These are phyloP conservation scores for Coregonus sp. DNA, from an alignment of 2,797 vertebrate species.

Conservation along the genomic window DNA sequence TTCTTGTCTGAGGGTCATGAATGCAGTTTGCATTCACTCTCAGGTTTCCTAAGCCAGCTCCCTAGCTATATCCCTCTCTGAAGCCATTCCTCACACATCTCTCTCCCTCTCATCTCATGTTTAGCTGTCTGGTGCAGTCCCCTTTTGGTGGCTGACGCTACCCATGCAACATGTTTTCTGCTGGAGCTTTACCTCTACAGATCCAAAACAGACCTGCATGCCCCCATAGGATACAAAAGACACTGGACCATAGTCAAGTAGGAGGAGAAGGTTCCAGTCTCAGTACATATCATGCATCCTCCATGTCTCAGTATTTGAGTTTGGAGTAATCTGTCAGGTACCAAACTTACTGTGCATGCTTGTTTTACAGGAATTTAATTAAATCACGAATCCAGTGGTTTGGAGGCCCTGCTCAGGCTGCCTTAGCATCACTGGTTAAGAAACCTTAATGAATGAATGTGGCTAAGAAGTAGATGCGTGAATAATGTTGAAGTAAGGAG, in stretches of 20 bases:
- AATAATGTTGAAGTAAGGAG: conserved; percentile 4
- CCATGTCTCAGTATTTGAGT: not conserved
- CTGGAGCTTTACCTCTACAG: not conserved
- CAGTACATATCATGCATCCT: not conserved
- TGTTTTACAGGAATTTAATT: too few relatives aligned
- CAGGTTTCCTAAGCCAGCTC: conserved; percentile 50
- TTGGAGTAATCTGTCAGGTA: not conserved
- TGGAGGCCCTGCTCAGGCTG: conserved; percentile 5
- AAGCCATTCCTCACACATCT: not conserved
- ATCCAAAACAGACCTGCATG: not conserved
- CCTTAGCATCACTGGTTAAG: conserved; percentile 20
- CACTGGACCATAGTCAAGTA: not conserved
- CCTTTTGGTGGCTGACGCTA: conserved; percentile 8
- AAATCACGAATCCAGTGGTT: too few relatives aligned
- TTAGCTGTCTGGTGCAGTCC: conserved; percentile 31
- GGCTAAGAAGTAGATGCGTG: not conserved
- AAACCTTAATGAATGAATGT: conserved; percentile 42
- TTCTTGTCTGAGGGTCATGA: conserved; percentile 64
- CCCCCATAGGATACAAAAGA: not conserved
- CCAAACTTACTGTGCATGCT: conserved; percentile 32
- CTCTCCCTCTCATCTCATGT: conserved; percentile 20
- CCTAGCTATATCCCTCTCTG: not conserved
- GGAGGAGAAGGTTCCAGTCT: not conserved
- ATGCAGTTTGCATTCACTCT: conserved; percentile 38
- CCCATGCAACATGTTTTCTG: not conserved